Conservation (phyloP, 2,113 vertebrate species). For the Campylomormyrus numenius region DNA sequence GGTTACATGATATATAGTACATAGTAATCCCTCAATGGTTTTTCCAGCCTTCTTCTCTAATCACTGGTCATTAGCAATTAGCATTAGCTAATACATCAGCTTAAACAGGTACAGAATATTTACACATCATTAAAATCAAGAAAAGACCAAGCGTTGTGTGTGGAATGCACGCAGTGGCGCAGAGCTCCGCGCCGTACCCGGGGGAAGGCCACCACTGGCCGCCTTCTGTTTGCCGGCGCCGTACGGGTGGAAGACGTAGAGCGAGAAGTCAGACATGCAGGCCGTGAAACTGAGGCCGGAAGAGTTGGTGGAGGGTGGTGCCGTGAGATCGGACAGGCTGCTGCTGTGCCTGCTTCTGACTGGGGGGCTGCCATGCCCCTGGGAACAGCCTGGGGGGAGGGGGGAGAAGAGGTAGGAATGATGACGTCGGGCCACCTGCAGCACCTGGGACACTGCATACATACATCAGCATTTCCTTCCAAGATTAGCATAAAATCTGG, state of each 20-base stretch:
- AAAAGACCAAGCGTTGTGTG: neutral
- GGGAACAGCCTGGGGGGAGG: slow-evolving; percentile 63
- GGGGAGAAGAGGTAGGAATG: neutral
- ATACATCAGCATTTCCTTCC: neutral
- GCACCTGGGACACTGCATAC: neutral
- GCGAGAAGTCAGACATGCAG: slow-evolving; percentile 97
- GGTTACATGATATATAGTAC: neutral
- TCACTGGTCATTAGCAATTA: neutral
- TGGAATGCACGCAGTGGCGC: neutral
- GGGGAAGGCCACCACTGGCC: slow-evolving; percentile 75
- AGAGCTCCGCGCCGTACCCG: slow-evolving; percentile 60
- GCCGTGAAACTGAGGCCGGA: slow-evolving; percentile 96
- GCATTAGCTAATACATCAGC: neutral
- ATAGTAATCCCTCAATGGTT: neutral
- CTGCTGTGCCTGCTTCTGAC: slow-evolving; percentile 89
- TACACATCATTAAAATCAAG: neutral
- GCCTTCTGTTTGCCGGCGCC: slow-evolving; percentile 95
- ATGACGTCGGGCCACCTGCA: neutral
- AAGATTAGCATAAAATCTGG: neutral
- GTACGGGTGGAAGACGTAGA: slow-evolving; percentile 95
- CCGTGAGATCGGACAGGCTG: slow-evolving; percentile 87
- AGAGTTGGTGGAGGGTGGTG: slow-evolving; percentile 71
- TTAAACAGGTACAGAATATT: neutral
- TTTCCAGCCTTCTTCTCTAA: neutral
- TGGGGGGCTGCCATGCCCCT: slow-evolving; percentile 79